These are phyloP conservation scores for Dipodomys spectabilis DNA, from an alignment of 2,113 vertebrate genomes.

Conservation along the genomic window DNA sequence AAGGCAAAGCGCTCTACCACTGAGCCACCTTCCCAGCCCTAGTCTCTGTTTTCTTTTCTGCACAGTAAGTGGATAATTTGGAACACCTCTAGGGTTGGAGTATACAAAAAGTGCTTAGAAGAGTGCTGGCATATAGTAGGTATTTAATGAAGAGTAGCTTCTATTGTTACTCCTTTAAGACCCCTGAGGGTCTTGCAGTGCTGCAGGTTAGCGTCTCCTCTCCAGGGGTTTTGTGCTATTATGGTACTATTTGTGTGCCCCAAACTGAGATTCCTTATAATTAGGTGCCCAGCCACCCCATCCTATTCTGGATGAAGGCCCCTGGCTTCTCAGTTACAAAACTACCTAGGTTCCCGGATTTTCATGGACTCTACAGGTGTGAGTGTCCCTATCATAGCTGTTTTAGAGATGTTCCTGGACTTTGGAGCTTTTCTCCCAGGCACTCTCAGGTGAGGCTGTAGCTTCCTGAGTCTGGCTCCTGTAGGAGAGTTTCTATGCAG, in stretches of 20 bases:
- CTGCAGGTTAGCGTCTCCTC: neutral
- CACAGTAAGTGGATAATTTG: neutral
- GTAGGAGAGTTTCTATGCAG: neutral
- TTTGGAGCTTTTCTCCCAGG: neutral
- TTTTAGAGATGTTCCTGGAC: neutral
- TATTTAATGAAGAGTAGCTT: neutral
- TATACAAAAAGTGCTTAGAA: neutral
- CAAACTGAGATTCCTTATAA: neutral
- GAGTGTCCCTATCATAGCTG: neutral
- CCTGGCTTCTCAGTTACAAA: neutral
- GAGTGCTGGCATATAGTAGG: neutral
- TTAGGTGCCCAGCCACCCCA: neutral
- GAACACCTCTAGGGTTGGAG: neutral
- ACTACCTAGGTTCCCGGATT: neutral
- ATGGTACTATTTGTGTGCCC: neutral
- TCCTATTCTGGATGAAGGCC: neutral
- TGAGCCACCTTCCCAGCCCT: too few species aligned
- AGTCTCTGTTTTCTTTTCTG: slow-evolving; percentile 35
- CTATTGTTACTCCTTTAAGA: neutral
- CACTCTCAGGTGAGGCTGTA: neutral
- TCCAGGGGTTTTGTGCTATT: neutral
- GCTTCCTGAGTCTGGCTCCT: neutral
- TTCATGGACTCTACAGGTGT: neutral
- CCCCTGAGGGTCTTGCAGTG: neutral
- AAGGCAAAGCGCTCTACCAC: too few species aligned